Conservation (phyloP, 2,113 vertebrate genomes). For the Muntiacus reevesi region DNA sequence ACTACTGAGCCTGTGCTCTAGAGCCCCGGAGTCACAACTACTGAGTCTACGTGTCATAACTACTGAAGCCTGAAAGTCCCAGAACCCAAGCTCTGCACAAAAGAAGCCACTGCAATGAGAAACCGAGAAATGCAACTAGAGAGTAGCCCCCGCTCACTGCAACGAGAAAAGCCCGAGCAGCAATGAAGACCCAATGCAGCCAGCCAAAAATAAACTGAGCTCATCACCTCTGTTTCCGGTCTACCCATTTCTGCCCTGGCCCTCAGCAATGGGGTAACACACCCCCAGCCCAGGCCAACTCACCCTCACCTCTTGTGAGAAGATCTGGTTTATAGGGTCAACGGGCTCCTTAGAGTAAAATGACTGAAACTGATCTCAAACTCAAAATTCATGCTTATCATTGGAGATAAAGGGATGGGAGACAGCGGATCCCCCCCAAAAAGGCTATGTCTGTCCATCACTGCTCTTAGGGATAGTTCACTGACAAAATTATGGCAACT, state of each 20-base stretch:
- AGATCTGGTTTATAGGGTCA: not conserved
- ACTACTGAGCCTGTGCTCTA: not conserved
- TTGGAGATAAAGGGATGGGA: not conserved
- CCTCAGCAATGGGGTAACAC: not conserved
- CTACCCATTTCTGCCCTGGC: not conserved
- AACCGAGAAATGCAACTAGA: not conserved
- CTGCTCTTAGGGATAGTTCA: not conserved
- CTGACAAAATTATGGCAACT: not conserved
- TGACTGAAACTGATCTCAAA: not conserved
- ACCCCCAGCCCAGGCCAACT: not conserved
- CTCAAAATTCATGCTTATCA: not conserved
- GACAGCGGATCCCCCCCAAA: not conserved
- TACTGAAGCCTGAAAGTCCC: not conserved
- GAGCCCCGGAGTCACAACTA: not conserved
- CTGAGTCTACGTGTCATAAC: not conserved
- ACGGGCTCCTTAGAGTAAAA: not conserved
- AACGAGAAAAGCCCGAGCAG: rapidly evolving
- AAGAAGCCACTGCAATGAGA: not conserved
- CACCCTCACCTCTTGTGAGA: not conserved
- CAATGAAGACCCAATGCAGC: not conserved
- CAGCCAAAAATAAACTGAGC: not conserved
- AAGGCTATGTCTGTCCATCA: not conserved
- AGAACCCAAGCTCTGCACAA: not conserved
- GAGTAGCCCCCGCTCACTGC: not conserved
- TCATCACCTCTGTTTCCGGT: not conserved